Evolutionary conservation across 1,140 invertebrate species (phyloP), one percentile per base, ranked within the genome.

Genomic region (Brachionus rotundiformis): DNA sequence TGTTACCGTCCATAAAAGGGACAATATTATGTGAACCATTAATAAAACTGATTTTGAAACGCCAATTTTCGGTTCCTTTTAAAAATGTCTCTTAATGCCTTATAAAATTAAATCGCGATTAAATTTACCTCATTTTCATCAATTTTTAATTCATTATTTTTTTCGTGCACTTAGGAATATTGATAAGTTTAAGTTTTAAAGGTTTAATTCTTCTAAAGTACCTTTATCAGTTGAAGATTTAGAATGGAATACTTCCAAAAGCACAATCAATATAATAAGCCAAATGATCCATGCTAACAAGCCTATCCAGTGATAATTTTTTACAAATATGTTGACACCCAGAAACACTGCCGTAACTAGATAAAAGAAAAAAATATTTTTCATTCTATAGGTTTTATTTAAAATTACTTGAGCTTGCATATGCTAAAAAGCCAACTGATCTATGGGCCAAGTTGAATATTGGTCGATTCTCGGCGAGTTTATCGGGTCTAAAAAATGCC

Each of bases 401-500:
- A 16, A 71, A 16, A 44, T 44, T 44, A 73, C 68, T 73, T 44
- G 68, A 73, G 23, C 8, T 25, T 31, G 41, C n/a, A 23, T 73
- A 73, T 7, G 39, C 16, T 1, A 25, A 25, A 2, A 73, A 13
- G 10, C 68, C 68, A 11, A 73, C 68, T 13, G 27, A 41, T 25
- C 68, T 19, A 27, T 73, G 68, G 27, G 68, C 36, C 68, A 36
- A 73, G 25, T 73, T 73, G n/a, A 73, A 73, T 5, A 73, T 11
- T 44, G 68, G 68, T 27, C 68, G 39, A 29, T 41, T 73, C 10
- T 23, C 25, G 4, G 19, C 39, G 1, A 3, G 10, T 73, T 73
- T 73, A 73, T 73, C 68, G 25, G 68, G 68, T 41, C 68, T 73
- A 73, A 73, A 73, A 73, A 73, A 25, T 8, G 68, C 68, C 39